Evolutionary conservation across 1,140 invertebrate species (phyloP).

Genomic region (Araneus ventricosus): DNA sequence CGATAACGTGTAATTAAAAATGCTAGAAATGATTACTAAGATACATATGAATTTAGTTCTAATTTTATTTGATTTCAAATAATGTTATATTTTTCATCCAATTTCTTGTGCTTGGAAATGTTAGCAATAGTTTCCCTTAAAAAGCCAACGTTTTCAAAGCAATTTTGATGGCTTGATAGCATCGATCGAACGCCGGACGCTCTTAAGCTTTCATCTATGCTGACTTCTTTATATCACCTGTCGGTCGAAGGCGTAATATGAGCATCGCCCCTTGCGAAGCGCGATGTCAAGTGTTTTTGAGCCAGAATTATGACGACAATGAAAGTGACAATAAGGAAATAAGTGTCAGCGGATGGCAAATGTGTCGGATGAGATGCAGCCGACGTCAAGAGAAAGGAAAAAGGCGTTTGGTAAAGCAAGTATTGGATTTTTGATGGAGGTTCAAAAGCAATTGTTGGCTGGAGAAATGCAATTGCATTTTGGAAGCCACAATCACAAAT

Average conservation of each 20-base stretch:
- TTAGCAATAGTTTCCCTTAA: too few species aligned
- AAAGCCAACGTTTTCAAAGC: too few species aligned
- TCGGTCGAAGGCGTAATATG: constrained; percentile 34
- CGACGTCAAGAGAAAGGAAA: constrained; percentile 30
- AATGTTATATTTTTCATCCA: too few species aligned
- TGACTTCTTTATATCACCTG: not conserved
- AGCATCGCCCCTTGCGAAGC: not conserved
- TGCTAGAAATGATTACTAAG: too few species aligned
- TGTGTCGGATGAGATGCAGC: constrained; percentile 61
- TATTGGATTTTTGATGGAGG: constrained; percentile 71
- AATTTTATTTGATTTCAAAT: too few species aligned
- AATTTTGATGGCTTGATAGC: too few species aligned
- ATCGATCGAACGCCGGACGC: too few species aligned
- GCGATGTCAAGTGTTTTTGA: constrained; percentile 70
- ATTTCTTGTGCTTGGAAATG: too few species aligned
- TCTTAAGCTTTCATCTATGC: not conserved
- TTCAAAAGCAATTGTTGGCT: constrained; percentile 66
- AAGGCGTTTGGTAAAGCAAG: constrained; percentile 51
- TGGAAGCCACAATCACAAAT: constrained; percentile 37
- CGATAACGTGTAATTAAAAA: too few species aligned
- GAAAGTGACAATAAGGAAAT: constrained; percentile 74
- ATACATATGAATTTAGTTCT: too few species aligned
- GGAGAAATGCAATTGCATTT: constrained; percentile 64
- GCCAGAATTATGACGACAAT: constrained; percentile 55
- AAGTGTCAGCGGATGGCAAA: constrained; percentile 72